Percentiles rank a stretch among this genome's conserved stretches.
Evolutionary conservation across 2,113 vertebrate genomes (phyloP).

Genomic region (Tyrannus savana): DNA sequence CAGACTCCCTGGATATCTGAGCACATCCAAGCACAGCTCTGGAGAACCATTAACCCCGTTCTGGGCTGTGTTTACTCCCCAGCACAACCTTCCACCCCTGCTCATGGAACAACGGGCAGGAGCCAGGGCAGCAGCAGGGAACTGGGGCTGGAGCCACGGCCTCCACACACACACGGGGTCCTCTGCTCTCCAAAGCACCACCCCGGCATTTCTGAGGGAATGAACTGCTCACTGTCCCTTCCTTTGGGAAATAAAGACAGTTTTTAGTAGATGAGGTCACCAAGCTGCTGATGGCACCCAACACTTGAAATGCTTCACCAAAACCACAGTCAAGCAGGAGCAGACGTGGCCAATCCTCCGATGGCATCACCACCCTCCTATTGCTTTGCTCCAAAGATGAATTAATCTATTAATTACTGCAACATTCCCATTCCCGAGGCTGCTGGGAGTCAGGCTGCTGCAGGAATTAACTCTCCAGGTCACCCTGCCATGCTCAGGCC

Average conservation of each 20-base stretch:
- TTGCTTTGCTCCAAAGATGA: neutral
- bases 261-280: neutral
- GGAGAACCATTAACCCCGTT: neutral
- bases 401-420: neutral
- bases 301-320: neutral
- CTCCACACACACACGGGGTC: neutral
- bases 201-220: neutral
- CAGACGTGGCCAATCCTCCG: neutral
- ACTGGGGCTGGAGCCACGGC: neutral
- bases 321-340: neutral
- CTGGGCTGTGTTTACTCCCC: neutral
- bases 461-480: neutral
- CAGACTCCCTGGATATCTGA: too few species aligned
- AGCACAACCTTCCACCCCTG: neutral
- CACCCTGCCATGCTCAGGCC: accelerated
- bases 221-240: neutral
- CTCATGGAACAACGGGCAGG: accelerated
- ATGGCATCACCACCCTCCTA: neutral
- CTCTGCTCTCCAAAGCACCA: neutral
- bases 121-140: neutral
- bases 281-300: neutral
- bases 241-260: accelerated
- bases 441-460: neutral
- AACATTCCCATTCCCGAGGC: neutral
- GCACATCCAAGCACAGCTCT: neutral